phyloP scores from a whole-genome alignment of 2,888 invertebrate genomes.

The Dromius quadrimaculatus region DNA sequence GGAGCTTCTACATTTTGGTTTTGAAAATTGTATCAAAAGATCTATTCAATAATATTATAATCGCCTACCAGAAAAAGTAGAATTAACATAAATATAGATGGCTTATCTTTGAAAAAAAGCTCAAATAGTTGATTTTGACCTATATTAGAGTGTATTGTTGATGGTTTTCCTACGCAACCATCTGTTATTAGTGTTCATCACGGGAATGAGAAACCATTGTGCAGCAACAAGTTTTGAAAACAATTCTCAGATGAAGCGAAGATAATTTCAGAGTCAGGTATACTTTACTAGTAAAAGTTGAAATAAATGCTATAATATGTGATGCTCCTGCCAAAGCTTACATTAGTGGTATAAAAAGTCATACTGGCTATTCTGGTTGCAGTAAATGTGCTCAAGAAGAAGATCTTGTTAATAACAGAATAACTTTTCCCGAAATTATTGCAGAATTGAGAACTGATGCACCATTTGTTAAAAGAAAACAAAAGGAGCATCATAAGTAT shows the following conservation, averaged over 20 bases:
- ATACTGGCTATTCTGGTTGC: conserved; percentile 57
- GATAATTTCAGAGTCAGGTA: conserved; percentile 43
- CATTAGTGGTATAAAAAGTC: conserved; percentile 55
- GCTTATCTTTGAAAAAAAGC: conserved; percentile 56
- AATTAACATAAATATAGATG: conserved; percentile 56
- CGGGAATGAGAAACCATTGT: conserved; percentile 54
- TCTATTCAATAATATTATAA: conserved; percentile 48
- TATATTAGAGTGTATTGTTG: conserved; percentile 52
- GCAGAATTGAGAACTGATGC: conserved; percentile 27
- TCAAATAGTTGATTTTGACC: conserved; percentile 57
- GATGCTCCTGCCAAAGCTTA: conserved; percentile 58
- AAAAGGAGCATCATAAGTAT: conserved; percentile 52
- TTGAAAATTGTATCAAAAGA: conserved; percentile 47
- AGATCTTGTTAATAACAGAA: conserved; percentile 46
- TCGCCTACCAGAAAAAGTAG: conserved; percentile 37
- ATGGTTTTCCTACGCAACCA: conserved; percentile 49
- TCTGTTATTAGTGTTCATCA: conserved; percentile 52
- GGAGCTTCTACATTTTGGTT: conserved; percentile 53
- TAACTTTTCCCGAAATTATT: conserved; percentile 36
- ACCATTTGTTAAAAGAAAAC: conserved; percentile 15
- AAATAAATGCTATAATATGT: conserved; percentile 55
- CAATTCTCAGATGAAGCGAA: conserved; percentile 55
- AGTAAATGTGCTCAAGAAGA: conserved; percentile 56
- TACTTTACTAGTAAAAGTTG: conserved; percentile 49
- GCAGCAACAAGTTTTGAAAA: conserved; percentile 54